phyloP scores from a whole-genome alignment of 2,888 invertebrate genomes.

The Crematogaster levior region DNA sequence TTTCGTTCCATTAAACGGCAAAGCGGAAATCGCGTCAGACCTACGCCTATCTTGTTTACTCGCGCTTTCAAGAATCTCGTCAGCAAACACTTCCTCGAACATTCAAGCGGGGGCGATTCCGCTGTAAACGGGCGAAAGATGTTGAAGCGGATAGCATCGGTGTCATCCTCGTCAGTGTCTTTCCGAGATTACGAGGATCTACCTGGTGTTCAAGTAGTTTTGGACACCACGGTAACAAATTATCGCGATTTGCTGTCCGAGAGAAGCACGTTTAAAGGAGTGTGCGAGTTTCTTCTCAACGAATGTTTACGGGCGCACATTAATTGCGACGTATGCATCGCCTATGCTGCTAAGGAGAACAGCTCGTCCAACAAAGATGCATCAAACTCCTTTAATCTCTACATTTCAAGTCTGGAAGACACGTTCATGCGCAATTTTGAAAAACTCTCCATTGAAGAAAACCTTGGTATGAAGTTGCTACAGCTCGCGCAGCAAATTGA shows the following conservation, averaged over 20 bases:
- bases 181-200: background rate
- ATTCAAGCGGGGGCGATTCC: constrained; percentile 10
- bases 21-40: constrained; percentile 34
- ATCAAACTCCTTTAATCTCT: background rate
- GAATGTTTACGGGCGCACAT: constrained; percentile 30
- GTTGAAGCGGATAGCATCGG: constrained; percentile 14
- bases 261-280: constrained; percentile 35
- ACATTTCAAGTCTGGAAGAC: constrained; percentile 20
- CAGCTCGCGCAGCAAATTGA: constrained; percentile 20
- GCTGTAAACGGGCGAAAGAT: constrained; percentile 1
- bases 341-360: background rate
- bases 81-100: constrained; percentile 41
- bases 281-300: constrained; percentile 41
- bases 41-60: constrained; percentile 43
- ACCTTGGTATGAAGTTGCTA: constrained; percentile 17
- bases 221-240: constrained; percentile 10
- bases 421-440: constrained; percentile 37
- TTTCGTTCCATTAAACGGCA: constrained; percentile 46
- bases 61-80: constrained; percentile 46
- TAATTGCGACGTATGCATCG: constrained; percentile 18
- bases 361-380: background rate
- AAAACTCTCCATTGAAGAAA: constrained; percentile 22
- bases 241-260: constrained; percentile 46
- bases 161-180: background rate
- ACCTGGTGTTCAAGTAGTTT: background rate